These are phyloP conservation scores for Porites evermanni DNA, from an alignment of 92 coral and sea anemone genomes.

Conservation along the genomic window DNA sequence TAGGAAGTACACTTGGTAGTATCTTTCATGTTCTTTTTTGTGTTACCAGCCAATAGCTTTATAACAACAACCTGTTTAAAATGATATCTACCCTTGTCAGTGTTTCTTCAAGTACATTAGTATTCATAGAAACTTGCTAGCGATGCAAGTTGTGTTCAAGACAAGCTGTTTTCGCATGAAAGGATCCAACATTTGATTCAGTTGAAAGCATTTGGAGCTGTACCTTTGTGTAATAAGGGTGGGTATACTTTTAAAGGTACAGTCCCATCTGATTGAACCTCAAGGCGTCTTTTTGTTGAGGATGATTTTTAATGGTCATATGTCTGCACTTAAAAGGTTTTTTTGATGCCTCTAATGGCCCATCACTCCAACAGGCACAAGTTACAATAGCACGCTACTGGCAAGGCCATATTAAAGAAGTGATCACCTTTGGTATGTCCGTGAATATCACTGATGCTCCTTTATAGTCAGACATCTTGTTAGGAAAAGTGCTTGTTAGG, in stretches of 20 bases:
- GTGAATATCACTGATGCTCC: not conserved
- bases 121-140: conserved; percentile 8
- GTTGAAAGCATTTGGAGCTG: conserved; percentile 36
- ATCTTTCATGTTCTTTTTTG: not conserved
- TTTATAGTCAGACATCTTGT: not conserved
- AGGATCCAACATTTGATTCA: conserved; percentile 26
- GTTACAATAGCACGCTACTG: conserved; percentile 25
- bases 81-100: not conserved
- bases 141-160: conserved; percentile 21
- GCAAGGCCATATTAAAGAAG: not conserved
- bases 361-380: conserved; percentile 32
- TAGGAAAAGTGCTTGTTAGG: not conserved
- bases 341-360: conserved; percentile 41
- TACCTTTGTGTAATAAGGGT: conserved; percentile 27
- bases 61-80: conserved; percentile 22
- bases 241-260: conserved; percentile 29
- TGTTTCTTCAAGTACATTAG: not conserved
- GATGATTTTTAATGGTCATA: conserved; percentile 3
- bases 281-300: conserved; percentile 16
- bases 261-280: conserved; percentile 6
- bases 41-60: conserved; percentile 20
- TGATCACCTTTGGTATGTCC: not conserved
- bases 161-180: conserved; percentile 34
- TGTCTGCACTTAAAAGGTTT: conserved; percentile 47
- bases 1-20: too few relatives aligned